A percentile compares a stretch with the other conserved stretches of the same genome.
These are phyloP conservation scores for Theristicus caerulescens DNA, from an alignment of 2,113 vertebrate species.

Conservation along the genomic window DNA sequence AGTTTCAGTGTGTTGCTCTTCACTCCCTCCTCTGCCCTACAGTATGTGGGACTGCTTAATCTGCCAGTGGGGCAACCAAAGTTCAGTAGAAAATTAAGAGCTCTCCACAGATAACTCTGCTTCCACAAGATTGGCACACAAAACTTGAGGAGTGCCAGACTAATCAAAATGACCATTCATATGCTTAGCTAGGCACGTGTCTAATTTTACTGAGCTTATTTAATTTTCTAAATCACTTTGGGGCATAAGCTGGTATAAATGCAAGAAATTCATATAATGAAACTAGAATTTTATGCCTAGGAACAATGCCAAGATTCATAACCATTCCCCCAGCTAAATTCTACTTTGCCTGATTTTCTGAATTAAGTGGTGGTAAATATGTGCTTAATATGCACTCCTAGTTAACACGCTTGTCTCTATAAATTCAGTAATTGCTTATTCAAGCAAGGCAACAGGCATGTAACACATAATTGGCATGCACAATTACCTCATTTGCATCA, in stretches of 20 bases:
- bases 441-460: constrained; percentile 38
- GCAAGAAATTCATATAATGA: constrained; percentile 13
- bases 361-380: constrained; percentile 59
- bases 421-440: constrained; percentile 63
- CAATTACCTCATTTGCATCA: constrained; percentile 54
- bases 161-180: not conserved
- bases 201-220: not conserved
- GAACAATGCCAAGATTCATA: constrained; percentile 49
- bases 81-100: not conserved
- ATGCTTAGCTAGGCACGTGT: not conserved
- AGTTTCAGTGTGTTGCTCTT: not conserved
- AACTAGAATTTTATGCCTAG: constrained; percentile 19
- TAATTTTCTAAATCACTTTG: constrained; percentile 36
- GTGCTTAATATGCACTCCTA: constrained; percentile 47
- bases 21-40: not conserved
- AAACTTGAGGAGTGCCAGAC: not conserved
- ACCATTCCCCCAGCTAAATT: constrained; percentile 18
- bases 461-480: constrained; percentile 47
- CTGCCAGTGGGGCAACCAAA: not conserved
- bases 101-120: not conserved
- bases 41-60: not conserved
- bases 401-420: constrained; percentile 54
- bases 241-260: not conserved
- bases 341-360: constrained; percentile 44
- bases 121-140: not conserved